Evolutionary conservation across 2,113 vertebrate genomes (phyloP).

Genomic region (Limanda limanda): DNA sequence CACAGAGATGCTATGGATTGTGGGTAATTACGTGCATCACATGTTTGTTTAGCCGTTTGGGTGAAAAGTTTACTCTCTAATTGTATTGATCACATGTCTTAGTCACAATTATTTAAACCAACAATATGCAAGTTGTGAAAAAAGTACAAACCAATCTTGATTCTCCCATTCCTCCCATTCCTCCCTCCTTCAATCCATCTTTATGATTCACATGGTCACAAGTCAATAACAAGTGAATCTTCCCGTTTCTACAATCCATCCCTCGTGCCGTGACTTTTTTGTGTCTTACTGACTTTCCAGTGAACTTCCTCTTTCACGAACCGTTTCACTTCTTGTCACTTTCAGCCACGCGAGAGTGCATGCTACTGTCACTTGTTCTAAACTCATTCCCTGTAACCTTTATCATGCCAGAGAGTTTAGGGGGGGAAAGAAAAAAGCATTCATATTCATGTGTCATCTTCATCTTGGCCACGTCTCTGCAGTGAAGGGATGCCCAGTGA

Average conservation of each 20-base stretch:
- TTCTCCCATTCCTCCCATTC: too few relatives aligned
- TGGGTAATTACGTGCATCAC: too few relatives aligned
- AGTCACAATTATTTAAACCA: too few relatives aligned
- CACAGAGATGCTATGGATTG: too few relatives aligned
- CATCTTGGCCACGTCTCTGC: constrained; percentile 12
- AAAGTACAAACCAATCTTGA: too few relatives aligned
- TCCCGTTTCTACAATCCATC: not conserved
- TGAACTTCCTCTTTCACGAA: not conserved
- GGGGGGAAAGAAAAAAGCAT: not conserved
- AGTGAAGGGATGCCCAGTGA: constrained; percentile 29
- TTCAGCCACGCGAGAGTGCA: not conserved
- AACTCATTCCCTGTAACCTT: not conserved
- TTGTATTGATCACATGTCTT: too few relatives aligned
- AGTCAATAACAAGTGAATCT: too few relatives aligned
- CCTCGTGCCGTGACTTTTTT: not conserved
- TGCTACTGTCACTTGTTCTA: constrained; percentile 11
- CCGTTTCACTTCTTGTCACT: not conserved
- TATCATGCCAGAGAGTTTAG: constrained; percentile 8
- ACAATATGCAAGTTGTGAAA: too few relatives aligned
- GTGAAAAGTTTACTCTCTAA: too few relatives aligned
- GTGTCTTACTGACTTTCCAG: not conserved
- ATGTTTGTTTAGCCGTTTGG: too few relatives aligned
- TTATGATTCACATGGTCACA: too few relatives aligned
- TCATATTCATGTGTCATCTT: constrained; percentile 34
- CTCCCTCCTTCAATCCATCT: too few relatives aligned